Evolutionary conservation across 2,888 invertebrate species (phyloP), one percentile per base, ranked within the genome.

Genomic region (Thyatira batis): DNA sequence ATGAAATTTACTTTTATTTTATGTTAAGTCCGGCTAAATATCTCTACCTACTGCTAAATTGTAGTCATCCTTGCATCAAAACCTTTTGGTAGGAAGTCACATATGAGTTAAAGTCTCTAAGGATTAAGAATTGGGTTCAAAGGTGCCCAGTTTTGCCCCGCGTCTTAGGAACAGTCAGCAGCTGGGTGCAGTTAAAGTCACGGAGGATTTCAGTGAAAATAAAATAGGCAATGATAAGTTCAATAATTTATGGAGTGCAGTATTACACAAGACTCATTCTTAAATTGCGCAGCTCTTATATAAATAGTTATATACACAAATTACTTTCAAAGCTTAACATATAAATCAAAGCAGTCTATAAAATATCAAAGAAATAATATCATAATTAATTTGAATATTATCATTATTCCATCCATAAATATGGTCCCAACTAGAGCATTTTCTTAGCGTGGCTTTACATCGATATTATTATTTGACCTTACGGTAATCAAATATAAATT

Each of bases 221-320:
- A 71, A 74, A 71, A n/a, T n/a, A 78, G 66, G 64, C 68, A 59
- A 71, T 50, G 53, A 59, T 67, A 63, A 84, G 80, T 87, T 88
- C 85, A 89, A 90, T 90, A 90, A 90, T 87, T 90, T 89, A 89
- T 89, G 83, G 84, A 87, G 89, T 89, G 89, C 87, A 80, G 76
- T 79, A 74, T 78, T 89, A 89, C 86, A 89, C 84, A 87, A 85
- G 79, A 78, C 85, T 87, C 80, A 83, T 85, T 85, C 67, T 80
- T 82, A 80, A 82, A 83, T 84, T 85, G 84, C 85, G 83, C 82
- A 76, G 80, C 84, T 82, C 82, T 85, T 87, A 83, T 69, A 78
- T 80, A 85, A 84, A 85, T 88, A 86, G 73, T 75, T 82, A 80
- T 86, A 88, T 90, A 87, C 89, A 89, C 82, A 87, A 86, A 81